A percentile compares a stretch with the other conserved stretches of the same genome.
phyloP scores from a whole-genome alignment of 2,888 invertebrate species.

The Trichogramma dendrolimi region DNA sequence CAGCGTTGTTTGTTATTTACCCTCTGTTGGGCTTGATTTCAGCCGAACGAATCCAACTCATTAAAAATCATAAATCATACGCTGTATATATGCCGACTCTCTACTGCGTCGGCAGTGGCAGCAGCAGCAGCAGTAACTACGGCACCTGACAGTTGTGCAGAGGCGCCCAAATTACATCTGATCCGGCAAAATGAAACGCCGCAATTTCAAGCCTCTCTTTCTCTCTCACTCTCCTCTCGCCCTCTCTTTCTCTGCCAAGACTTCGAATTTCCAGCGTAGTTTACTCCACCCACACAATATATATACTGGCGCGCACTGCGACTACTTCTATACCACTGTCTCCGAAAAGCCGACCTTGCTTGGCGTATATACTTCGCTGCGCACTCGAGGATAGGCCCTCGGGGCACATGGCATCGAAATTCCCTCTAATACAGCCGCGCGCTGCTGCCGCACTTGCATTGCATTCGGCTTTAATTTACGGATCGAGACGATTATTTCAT shows the following conservation, averaged over 20 bases:
- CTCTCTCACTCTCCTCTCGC: background rate
- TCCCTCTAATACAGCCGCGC: constrained; percentile 16
- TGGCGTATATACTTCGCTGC: background rate
- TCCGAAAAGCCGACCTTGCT: constrained; percentile 3
- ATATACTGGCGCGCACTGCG: too few relatives aligned
- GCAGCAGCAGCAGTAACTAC: too few relatives aligned
- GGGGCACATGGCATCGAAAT: constrained; percentile 21
- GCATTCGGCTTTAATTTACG: constrained; percentile 23
- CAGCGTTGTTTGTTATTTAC: too few relatives aligned
- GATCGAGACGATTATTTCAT: constrained; percentile 25
- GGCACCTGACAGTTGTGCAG: too few relatives aligned
- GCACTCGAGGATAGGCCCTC: constrained; percentile 16
- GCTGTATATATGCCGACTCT: too few relatives aligned
- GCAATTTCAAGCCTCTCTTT: constrained; percentile 2
- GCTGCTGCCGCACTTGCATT: background rate
- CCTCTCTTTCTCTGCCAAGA: background rate
- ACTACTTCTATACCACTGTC: background rate
- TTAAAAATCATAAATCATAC: too few relatives aligned
- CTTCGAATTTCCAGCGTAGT: constrained; percentile 8
- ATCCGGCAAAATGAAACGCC: constrained; percentile 6
- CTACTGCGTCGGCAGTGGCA: too few relatives aligned
- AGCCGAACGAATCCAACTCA: too few relatives aligned
- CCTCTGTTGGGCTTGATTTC: too few relatives aligned
- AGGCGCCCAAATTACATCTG: constrained; percentile 1
- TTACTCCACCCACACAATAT: background rate